Evolutionary conservation across 2,888 invertebrate species (phyloP).

Genomic region (Pinctada fucata): DNA sequence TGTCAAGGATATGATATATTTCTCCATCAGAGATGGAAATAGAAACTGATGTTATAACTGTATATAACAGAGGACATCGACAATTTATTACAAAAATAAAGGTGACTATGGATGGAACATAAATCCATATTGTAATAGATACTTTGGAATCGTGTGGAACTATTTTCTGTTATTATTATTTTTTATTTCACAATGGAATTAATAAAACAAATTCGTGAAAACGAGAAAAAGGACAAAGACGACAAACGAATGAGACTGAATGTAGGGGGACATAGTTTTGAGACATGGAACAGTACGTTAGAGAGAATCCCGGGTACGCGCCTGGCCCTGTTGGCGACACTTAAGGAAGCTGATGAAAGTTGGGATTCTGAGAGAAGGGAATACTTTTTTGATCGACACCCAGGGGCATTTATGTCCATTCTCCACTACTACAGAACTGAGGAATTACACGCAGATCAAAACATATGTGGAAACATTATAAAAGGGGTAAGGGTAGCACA

Average conservation of each 20-base stretch:
- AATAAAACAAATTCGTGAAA: slow-evolving; percentile 50
- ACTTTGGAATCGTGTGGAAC: no score
- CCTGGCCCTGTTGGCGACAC: slow-evolving; percentile 66
- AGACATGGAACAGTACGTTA: slow-evolving; percentile 69
- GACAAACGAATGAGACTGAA: slow-evolving; percentile 66
- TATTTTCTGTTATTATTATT: no score
- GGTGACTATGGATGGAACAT: no score
- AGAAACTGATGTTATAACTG: no score
- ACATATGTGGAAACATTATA: slow-evolving; percentile 74
- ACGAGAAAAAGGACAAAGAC: slow-evolving; percentile 35
- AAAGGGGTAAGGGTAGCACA: slow-evolving; percentile 65
- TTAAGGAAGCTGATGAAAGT: slow-evolving; percentile 68
- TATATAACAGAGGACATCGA: no score
- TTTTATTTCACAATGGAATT: slow-evolving; percentile 47
- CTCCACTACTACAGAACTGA: slow-evolving; percentile 73
- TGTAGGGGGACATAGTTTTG: slow-evolving; percentile 71
- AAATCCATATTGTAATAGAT: no score
- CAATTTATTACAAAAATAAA: no score
- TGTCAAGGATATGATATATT: no score
- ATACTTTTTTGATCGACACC: slow-evolving; percentile 75
- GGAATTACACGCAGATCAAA: slow-evolving; percentile 74
- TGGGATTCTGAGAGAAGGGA: slow-evolving; percentile 69
- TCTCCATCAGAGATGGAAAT: no score
- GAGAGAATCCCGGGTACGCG: slow-evolving; percentile 68
- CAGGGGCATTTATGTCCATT: slow-evolving; percentile 70